Conservation (phyloP, 2,888 invertebrate genomes). For the Parochlus steinenii region DNA sequence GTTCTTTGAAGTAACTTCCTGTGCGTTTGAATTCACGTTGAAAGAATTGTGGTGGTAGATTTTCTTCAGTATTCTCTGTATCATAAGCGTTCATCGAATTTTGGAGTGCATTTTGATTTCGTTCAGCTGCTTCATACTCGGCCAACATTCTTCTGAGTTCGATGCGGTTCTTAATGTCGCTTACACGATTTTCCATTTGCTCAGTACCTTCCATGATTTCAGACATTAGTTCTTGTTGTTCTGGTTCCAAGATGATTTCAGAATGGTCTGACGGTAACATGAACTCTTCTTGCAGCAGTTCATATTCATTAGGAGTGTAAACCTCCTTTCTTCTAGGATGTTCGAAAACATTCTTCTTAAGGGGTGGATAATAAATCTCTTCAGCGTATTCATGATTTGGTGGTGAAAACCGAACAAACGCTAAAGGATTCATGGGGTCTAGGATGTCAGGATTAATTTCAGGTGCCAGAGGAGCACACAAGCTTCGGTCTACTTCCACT, state of each 20-base stretch:
- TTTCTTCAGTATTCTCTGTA: conserved; percentile 6
- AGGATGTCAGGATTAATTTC: conserved; percentile 25
- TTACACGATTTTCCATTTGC: conserved; percentile 19
- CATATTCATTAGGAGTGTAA: conserved; percentile 12
- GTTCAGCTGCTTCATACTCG: conserved; percentile 16
- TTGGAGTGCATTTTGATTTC: conserved; percentile 13
- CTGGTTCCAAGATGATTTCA: not conserved
- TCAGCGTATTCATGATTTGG: conserved; percentile 56
- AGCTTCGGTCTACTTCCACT: conserved; percentile 23
- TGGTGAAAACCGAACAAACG: conserved; percentile 66
- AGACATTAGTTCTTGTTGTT: conserved; percentile 14
- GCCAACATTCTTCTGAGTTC: conserved; percentile 25
- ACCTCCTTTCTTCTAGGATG: too few relatives aligned
- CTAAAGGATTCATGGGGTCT: conserved; percentile 50
- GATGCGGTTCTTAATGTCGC: conserved; percentile 22
- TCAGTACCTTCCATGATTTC: conserved; percentile 19
- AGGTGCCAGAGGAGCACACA: conserved; percentile 28
- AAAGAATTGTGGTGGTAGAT: conserved; percentile 1
- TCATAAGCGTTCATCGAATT: conserved; percentile 12
- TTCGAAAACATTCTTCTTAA: conserved; percentile 25
- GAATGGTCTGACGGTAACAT: conserved; percentile 2
- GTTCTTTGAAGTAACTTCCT: conserved; percentile 11
- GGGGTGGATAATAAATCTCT: conserved; percentile 60
- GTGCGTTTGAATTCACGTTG: conserved; percentile 4
- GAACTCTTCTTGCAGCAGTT: conserved; percentile 9